phyloP scores from a whole-genome alignment of 2,113 vertebrate species.

The Etia nguti region DNA sequence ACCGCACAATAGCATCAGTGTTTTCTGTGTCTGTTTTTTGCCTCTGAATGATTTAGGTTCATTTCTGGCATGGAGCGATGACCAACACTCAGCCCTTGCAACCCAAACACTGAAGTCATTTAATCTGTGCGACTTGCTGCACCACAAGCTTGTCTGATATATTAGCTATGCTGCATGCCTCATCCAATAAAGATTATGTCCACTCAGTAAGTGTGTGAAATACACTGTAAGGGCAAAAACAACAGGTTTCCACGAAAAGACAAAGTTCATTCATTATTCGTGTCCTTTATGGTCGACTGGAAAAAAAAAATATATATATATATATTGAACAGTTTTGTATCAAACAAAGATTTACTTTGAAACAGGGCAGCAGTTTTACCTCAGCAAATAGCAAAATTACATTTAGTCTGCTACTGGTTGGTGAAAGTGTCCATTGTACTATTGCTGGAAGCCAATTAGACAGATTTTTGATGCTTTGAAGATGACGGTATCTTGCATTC shows the following conservation, averaged over 20 bases:
- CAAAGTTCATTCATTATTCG: conserved; percentile 32
- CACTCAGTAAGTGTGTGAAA: conserved; percentile 12
- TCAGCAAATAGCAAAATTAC: not conserved
- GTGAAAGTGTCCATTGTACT: conserved; percentile 25
- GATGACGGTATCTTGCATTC: conserved; percentile 27
- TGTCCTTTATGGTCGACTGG: not conserved
- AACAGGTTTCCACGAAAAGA: not conserved
- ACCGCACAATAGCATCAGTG: conserved; percentile 61
- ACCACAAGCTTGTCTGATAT: conserved; percentile 41
- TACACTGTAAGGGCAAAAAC: not conserved
- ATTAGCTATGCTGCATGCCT: conserved; percentile 30
- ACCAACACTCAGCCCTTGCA: conserved; percentile 52
- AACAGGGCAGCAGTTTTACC: not conserved
- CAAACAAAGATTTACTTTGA: not conserved
- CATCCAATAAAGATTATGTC: conserved; percentile 28
- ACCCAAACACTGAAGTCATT: conserved; percentile 62
- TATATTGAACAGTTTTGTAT: not conserved
- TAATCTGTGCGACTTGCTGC: conserved; percentile 57
- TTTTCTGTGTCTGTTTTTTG: conserved; percentile 47
- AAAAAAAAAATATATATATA: not conserved
- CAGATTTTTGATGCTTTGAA: conserved; percentile 10
- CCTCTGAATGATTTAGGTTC: conserved; percentile 41
- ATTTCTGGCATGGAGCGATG: conserved; percentile 44
- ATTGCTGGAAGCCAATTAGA: conserved; percentile 30
- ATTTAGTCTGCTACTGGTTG: not conserved